phyloP scores from a whole-genome alignment of 2,888 invertebrate species.

The Cacoxenus indagator region DNA sequence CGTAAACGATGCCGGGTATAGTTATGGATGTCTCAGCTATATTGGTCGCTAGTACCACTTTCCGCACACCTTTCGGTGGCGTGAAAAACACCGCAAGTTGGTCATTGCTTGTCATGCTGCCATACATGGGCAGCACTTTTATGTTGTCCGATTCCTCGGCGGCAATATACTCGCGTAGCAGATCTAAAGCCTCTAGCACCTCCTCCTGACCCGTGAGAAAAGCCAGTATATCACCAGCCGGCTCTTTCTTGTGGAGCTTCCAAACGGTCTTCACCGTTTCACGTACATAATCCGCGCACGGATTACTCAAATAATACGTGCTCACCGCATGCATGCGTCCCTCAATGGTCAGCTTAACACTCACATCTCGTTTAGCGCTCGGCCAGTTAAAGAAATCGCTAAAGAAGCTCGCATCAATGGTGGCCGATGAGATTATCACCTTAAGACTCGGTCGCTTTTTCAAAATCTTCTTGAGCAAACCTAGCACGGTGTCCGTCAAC shows the following conservation, averaged over 20 bases:
- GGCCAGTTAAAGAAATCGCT: constrained; percentile 81
- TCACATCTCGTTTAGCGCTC: constrained; percentile 70
- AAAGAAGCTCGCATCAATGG: constrained; percentile 91
- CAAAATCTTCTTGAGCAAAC: constrained; percentile 91
- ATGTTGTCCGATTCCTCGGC: constrained; percentile 73
- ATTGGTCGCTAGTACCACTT: constrained; percentile 94
- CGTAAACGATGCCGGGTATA: constrained; percentile 92
- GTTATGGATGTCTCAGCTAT: constrained; percentile 98
- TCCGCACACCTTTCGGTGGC: constrained; percentile 81
- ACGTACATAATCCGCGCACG: constrained; percentile 91
- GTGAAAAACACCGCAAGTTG: constrained; percentile 86
- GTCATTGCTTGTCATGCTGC: constrained; percentile 84
- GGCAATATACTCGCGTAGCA: constrained; percentile 74
- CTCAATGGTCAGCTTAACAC: constrained; percentile 88
- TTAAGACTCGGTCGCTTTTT: constrained; percentile 86
- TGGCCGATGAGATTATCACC: constrained; percentile 93
- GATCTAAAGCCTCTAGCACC: constrained; percentile 82
- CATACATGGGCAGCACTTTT: constrained; percentile 90
- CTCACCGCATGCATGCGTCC: constrained; percentile 91
- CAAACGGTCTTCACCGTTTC: constrained; percentile 89
- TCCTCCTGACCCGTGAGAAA: constrained; percentile 97
- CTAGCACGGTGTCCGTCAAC: constrained; percentile 94
- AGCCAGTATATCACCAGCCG: constrained; percentile 87
- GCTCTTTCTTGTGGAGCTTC: constrained; percentile 88
- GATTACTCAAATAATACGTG: constrained; percentile 85